Conservation (phyloP, 2,888 invertebrate genomes). For the Hedya salicella region DNA sequence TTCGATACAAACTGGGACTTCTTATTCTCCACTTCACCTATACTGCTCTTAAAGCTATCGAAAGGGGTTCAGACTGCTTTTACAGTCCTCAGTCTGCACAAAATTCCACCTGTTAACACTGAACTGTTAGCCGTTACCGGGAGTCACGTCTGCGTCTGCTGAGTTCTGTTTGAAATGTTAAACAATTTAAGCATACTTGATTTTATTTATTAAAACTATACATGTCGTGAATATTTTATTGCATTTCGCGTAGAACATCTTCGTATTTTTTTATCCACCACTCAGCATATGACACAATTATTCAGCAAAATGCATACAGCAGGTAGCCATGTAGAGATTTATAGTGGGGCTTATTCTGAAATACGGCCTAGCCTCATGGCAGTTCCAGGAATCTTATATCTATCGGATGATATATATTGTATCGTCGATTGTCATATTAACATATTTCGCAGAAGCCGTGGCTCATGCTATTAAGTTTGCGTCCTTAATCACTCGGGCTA, state of each 20-base stretch:
- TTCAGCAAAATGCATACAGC: neutral
- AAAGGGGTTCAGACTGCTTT: too few species aligned
- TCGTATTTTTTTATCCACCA: neutral
- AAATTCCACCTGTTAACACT: conserved; percentile 61
- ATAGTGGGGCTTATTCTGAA: conserved; percentile 27
- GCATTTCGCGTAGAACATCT: neutral
- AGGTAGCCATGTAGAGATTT: conserved; percentile 7
- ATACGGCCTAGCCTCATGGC: conserved; percentile 21
- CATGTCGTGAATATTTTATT: neutral
- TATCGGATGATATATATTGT: conserved; percentile 15
- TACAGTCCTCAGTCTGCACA: too few species aligned
- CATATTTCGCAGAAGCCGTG: conserved; percentile 23
- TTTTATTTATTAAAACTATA: neutral
- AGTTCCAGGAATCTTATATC: conserved; percentile 29
- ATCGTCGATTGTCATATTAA: conserved; percentile 28
- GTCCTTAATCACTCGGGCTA: conserved; percentile 16
- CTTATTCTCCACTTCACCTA: too few species aligned
- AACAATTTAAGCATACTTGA: neutral
- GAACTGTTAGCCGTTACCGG: conserved; percentile 56
- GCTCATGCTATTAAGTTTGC: neutral
- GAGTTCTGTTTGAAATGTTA: neutral
- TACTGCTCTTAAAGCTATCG: too few species aligned
- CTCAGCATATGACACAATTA: neutral
- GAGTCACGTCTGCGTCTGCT: conserved; percentile 61
- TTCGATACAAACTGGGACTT: too few species aligned